Evolutionary conservation across 2,113 vertebrate species (phyloP).

Genomic region (Phasianus colchicus): DNA sequence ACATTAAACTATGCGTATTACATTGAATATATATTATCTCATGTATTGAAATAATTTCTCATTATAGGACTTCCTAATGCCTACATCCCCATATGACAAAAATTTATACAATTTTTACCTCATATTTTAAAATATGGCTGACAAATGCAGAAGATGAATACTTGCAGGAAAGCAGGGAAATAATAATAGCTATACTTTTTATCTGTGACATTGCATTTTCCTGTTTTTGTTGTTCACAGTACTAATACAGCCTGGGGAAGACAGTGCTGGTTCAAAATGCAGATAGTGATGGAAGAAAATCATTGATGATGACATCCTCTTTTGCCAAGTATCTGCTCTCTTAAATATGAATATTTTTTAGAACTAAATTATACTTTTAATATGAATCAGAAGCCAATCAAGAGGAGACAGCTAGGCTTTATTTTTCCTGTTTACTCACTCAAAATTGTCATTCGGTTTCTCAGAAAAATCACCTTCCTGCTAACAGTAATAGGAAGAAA

Average conservation of each 20-base stretch:
- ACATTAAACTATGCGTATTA: background rate
- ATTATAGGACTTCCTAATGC: slow-evolving; percentile 6
- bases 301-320: background rate
- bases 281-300: background rate
- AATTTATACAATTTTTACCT: slow-evolving; percentile 39
- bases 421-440: background rate
- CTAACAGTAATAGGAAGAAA: background rate
- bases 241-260: background rate
- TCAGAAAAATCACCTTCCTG: background rate
- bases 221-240: slow-evolving; percentile 18
- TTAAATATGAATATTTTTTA: background rate
- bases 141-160: slow-evolving; percentile 48
- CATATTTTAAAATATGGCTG: slow-evolving; percentile 18
- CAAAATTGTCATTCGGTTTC: background rate
- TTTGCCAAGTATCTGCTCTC: background rate
- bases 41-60: slow-evolving; percentile 16
- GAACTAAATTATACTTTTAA: background rate
- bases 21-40: slow-evolving; percentile 3
- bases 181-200: background rate
- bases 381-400: background rate
- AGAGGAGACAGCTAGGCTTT: background rate
- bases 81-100: slow-evolving; percentile 9
- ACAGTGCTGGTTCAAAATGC: background rate
- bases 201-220: slow-evolving; percentile 44
- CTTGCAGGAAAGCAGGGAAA: slow-evolving; percentile 22